These are phyloP conservation scores for Xestobium rufovillosum DNA, from an alignment of 2,888 invertebrate species.

Conservation along the genomic window DNA sequence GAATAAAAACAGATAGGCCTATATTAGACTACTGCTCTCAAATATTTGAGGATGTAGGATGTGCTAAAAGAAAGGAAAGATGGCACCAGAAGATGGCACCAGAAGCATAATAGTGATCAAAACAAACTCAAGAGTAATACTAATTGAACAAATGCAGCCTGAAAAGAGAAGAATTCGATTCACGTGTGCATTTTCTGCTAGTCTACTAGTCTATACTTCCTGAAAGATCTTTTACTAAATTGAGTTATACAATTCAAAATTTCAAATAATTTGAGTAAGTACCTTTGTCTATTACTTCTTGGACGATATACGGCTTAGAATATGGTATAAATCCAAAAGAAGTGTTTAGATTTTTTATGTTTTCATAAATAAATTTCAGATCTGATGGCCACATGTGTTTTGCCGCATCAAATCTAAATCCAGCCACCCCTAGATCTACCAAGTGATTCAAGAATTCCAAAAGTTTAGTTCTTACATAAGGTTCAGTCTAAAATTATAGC, in stretches of 20 bases:
- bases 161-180: no score
- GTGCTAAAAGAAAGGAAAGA: no score
- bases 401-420: conserved; percentile 49
- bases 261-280: background rate
- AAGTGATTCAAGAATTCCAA: conserved; percentile 46
- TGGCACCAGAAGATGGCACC: no score
- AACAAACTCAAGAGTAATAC: no score
- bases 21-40: no score
- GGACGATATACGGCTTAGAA: conserved; percentile 60
- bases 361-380: conserved; percentile 45
- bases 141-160: no score
- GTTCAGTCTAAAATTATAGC: conserved; percentile 44
- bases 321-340: conserved; percentile 55
- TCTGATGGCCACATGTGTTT: conserved; percentile 52
- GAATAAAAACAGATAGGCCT: no score
- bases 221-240: no score
- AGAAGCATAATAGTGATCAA: no score
- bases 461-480: conserved; percentile 45
- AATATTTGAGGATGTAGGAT: no score
- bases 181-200: no score
- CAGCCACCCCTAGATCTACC: conserved; percentile 48
- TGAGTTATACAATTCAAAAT: background rate
- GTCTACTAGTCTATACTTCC: no score
- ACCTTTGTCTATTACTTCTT: conserved; percentile 67
- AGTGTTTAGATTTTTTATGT: conserved; percentile 53